Evolutionary conservation across 2,113 vertebrate genomes (phyloP).

Genomic region (Paradoxurus hermaphroditus): DNA sequence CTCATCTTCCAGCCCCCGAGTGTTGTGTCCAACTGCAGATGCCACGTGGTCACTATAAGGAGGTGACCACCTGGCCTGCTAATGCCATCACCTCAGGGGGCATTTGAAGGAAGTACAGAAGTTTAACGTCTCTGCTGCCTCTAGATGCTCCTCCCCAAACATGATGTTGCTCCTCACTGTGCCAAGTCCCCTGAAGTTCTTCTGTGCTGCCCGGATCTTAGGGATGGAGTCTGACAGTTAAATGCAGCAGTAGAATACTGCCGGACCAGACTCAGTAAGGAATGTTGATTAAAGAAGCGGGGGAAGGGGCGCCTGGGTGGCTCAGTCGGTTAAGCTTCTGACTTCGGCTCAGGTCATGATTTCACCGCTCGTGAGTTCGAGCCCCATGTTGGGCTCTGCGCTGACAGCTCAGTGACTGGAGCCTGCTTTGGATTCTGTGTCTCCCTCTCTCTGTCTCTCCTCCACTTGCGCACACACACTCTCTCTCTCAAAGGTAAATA

Average conservation of each 20-base stretch:
- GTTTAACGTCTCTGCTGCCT: neutral
- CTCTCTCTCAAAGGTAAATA: no score
- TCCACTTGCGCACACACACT: rapidly evolving
- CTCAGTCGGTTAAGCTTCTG: no score
- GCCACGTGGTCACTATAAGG: neutral
- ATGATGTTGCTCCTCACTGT: rapidly evolving
- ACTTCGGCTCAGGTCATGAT: no score
- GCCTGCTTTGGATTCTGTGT: no score
- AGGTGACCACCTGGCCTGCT: neutral
- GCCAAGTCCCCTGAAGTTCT: neutral
- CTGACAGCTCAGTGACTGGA: no score
- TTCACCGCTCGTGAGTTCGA: no score
- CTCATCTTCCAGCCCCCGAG: neutral
- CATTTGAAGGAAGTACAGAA: neutral
- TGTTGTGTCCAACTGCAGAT: neutral
- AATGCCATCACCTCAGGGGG: neutral
- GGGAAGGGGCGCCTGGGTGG: no score
- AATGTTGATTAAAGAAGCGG: neutral
- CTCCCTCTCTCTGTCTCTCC: no score
- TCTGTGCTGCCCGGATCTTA: neutral
- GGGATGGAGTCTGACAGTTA: neutral
- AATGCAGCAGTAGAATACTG: rapidly evolving
- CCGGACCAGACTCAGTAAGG: neutral
- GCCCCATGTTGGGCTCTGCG: no score
- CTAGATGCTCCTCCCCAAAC: neutral